phyloP scores from a whole-genome alignment of 2,113 vertebrate species.

The Vidua chalybeata region DNA sequence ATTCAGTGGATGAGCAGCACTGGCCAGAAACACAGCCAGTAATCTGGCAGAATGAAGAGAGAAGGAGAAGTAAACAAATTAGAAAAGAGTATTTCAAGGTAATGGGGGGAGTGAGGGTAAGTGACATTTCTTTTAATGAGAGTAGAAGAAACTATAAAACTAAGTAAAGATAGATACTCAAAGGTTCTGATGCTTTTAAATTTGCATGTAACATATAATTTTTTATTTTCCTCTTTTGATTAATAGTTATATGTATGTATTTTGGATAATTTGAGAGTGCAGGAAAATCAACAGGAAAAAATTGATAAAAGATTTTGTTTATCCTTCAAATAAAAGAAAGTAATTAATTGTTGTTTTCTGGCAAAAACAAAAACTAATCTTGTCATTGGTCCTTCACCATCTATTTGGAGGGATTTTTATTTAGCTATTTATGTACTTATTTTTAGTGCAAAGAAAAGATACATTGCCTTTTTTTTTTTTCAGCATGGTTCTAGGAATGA shows the following conservation, averaged over 20 bases:
- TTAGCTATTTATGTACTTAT: background rate
- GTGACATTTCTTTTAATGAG: background rate
- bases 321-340: background rate
- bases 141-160: background rate
- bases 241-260: background rate
- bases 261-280: background rate
- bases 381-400: background rate
- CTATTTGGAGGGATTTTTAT: background rate
- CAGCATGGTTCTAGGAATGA: background rate
- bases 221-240: background rate
- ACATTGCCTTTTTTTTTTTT: background rate
- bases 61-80: conserved; percentile 91
- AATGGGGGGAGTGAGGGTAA: background rate
- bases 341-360: background rate
- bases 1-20: conserved; percentile 80
- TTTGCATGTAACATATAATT: background rate
- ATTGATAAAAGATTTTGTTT: background rate
- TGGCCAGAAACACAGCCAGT: conserved; percentile 90
- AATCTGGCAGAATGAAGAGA: conserved; percentile 92
- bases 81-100: conserved; percentile 98
- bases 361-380: background rate
- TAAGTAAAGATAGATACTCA: background rate
- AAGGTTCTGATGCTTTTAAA: background rate
- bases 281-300: background rate
- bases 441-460: background rate